phyloP scores from a whole-genome alignment of 2,888 invertebrate genomes.

The Arrhopalites spinosus region DNA sequence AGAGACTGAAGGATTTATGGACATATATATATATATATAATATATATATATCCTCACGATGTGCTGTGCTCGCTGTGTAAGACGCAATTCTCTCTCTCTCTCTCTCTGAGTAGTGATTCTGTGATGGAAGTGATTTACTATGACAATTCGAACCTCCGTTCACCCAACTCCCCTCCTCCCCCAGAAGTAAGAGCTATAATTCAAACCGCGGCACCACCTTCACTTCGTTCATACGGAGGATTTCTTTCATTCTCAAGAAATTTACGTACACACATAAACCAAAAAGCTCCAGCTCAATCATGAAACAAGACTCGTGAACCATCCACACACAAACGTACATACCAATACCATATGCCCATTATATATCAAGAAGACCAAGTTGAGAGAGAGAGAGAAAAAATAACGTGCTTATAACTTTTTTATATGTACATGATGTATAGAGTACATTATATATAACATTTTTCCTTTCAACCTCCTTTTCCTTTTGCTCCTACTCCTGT shows the following conservation, averaged over 20 bases:
- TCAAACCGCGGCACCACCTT: slow-evolving; percentile 38
- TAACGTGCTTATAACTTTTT: too few relatives aligned
- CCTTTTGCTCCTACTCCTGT: not conserved
- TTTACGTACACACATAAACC: slow-evolving; percentile 40
- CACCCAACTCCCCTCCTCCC: slow-evolving; percentile 36
- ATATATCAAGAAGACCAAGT: not conserved
- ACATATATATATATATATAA: too few relatives aligned
- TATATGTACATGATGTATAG: too few relatives aligned
- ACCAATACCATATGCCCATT: not conserved
- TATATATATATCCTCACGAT: too few relatives aligned
- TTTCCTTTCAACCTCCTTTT: not conserved
- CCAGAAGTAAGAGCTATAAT: slow-evolving; percentile 41
- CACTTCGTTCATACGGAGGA: slow-evolving; percentile 41
- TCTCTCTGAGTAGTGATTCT: slow-evolving; percentile 40
- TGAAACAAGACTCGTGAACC: slow-evolving; percentile 32
- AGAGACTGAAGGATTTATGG: too few relatives aligned
- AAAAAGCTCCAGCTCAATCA: slow-evolving; percentile 36
- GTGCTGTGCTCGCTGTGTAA: too few relatives aligned
- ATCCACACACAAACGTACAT: slow-evolving; percentile 11
- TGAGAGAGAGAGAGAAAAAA: too few relatives aligned
- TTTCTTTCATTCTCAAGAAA: slow-evolving; percentile 35
- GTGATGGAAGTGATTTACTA: slow-evolving; percentile 41
- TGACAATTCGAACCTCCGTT: slow-evolving; percentile 42
- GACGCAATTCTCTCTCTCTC: too few relatives aligned
- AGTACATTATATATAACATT: too few relatives aligned